These are phyloP conservation scores for Agrilus mali DNA, from an alignment of 2,888 invertebrate genomes.

Conservation along the genomic window DNA sequence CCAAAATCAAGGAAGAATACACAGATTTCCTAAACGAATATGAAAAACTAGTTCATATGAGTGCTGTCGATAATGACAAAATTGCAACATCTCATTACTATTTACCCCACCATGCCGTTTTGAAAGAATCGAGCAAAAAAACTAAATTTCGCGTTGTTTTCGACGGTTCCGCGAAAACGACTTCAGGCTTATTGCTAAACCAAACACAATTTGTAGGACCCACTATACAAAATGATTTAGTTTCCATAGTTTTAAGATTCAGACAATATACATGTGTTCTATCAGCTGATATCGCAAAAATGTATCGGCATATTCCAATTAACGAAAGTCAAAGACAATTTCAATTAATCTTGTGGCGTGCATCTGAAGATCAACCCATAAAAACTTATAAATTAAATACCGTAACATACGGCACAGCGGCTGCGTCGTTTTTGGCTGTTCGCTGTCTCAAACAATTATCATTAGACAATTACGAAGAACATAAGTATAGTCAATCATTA, in stretches of 20 bases:
- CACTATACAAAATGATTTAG: constrained; percentile 14
- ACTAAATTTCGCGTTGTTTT: constrained; percentile 12
- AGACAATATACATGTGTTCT: constrained; percentile 15
- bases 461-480: too few relatives aligned
- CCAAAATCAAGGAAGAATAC: constrained; percentile 7
- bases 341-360: too few relatives aligned
- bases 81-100: constrained; percentile 4
- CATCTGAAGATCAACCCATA: too few relatives aligned
- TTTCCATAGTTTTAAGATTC: constrained; percentile 18
- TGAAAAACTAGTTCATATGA: constrained; percentile 9
- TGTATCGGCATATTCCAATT: too few relatives aligned
- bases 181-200: constrained; percentile 9
- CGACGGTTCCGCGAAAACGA: constrained; percentile 8
- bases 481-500: too few relatives aligned
- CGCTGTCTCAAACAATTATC: too few relatives aligned
- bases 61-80: constrained; percentile 1
- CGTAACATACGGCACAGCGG: too few relatives aligned
- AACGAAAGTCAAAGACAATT: too few relatives aligned
- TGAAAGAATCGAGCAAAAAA: constrained; percentile 9
- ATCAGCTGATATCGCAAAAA: constrained; percentile 18
- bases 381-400: too few relatives aligned
- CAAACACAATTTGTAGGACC: constrained; percentile 8
- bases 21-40: constrained; percentile 11
- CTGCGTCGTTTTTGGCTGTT: too few relatives aligned
- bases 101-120: constrained; percentile 12